Conservation (phyloP, 2,888 invertebrate species). For the Rhagium mordax region DNA sequence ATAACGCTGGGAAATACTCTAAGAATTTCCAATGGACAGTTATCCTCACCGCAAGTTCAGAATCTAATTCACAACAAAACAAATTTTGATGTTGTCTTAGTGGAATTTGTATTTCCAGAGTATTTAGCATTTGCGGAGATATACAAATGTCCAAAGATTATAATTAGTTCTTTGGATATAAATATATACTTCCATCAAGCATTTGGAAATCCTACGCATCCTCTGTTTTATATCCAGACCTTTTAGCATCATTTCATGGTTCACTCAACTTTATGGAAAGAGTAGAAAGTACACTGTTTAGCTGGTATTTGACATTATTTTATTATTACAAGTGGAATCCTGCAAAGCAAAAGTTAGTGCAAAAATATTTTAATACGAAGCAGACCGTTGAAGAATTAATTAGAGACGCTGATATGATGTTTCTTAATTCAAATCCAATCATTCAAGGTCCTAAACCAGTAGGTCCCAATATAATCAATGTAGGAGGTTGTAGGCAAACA, state of each 20-base stretch:
- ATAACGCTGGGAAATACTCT: too few species aligned
- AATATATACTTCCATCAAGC: background rate
- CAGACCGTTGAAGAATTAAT: background rate
- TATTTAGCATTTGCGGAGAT: background rate
- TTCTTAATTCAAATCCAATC: conserved; percentile 7
- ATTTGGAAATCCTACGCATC: conserved; percentile 6
- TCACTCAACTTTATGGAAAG: background rate
- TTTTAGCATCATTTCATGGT: background rate
- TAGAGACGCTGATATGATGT: background rate
- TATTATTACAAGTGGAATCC: background rate
- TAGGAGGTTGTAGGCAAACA: background rate
- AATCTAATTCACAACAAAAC: too few species aligned
- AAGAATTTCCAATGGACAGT: too few species aligned
- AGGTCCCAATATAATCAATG: background rate
- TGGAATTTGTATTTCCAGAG: too few species aligned
- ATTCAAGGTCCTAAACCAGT: background rate
- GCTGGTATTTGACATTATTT: background rate
- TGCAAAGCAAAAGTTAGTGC: background rate
- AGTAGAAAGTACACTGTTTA: background rate
- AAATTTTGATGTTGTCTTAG: too few species aligned
- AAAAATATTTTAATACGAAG: background rate
- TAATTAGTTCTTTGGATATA: background rate
- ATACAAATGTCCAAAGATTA: conserved; percentile 12
- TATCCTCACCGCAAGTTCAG: too few species aligned
- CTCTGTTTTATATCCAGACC: background rate